Conservation (phyloP, 2,888 invertebrate genomes). For the Erebia epiphron region DNA sequence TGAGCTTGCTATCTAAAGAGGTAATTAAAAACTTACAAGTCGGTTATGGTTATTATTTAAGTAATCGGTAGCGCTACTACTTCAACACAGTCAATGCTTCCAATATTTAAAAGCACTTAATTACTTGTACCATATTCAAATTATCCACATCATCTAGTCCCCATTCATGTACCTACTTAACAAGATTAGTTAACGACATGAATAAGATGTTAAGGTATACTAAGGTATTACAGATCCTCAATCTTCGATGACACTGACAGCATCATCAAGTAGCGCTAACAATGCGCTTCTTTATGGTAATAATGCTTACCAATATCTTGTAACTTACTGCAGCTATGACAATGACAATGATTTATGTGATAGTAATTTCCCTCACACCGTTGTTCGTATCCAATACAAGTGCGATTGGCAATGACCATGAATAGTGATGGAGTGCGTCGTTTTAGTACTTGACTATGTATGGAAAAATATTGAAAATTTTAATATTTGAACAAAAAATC, state of each 20-base stretch:
- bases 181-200: background rate
- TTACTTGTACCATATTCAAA: background rate
- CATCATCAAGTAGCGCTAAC: constrained; percentile 18
- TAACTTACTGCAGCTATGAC: constrained; percentile 67
- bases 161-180: background rate
- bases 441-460: constrained; percentile 48
- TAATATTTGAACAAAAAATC: constrained; percentile 10
- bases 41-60: constrained; percentile 59
- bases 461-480: constrained; percentile 46
- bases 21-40: constrained; percentile 75
- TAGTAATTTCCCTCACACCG: constrained; percentile 74
- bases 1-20: constrained; percentile 65
- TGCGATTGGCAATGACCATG: constrained; percentile 59
- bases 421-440: constrained; percentile 43
- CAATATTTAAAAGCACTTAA: constrained; percentile 31
- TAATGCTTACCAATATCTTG: constrained; percentile 39
- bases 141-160: no score
- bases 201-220: background rate
- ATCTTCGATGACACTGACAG: constrained; percentile 3
- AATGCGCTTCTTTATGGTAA: constrained; percentile 20
- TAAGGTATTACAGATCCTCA: background rate
- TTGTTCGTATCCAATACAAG: constrained; percentile 78
- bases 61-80: constrained; percentile 58
- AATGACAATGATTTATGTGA: constrained; percentile 76
- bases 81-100: constrained; percentile 52